A percentile compares a stretch with the other conserved stretches of the same genome.
Evolutionary conservation across 2,113 vertebrate genomes (phyloP).

Genomic region (Cygnus buccinator): DNA sequence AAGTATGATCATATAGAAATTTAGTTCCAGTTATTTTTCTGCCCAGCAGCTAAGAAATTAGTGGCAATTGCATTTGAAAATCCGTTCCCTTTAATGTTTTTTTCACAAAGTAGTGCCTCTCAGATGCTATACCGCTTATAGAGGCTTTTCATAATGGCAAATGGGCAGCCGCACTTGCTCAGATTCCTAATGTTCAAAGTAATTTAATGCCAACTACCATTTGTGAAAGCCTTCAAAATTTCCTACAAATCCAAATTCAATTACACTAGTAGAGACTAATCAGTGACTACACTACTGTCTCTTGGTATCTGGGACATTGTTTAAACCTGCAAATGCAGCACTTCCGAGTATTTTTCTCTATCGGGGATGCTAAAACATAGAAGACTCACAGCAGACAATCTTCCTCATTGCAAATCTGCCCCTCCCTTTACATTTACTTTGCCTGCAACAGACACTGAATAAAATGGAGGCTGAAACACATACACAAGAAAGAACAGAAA

Average conservation of each 20-base stretch:
- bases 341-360: conserved; percentile 28
- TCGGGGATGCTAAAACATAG: not conserved
- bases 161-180: conserved; percentile 40
- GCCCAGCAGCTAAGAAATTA: conserved; percentile 70
- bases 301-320: conserved; percentile 22
- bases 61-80: conserved; percentile 56
- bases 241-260: conserved; percentile 70
- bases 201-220: conserved; percentile 64
- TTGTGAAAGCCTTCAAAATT: conserved; percentile 71
- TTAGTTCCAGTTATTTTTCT: conserved; percentile 67
- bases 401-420: not conserved
- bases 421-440: not conserved
- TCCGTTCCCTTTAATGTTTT: conserved; percentile 26
- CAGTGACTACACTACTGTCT: conserved; percentile 38
- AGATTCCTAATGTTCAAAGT: conserved; percentile 60
- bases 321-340: conserved; percentile 41
- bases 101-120: not conserved
- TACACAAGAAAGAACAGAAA: not conserved
- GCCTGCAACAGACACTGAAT: not conserved
- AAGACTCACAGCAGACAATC: conserved; percentile 32
- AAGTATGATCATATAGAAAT: conserved; percentile 50
- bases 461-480: not conserved
- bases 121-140: not conserved
- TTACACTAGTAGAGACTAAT: conserved; percentile 58
- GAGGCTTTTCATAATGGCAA: conserved; percentile 45